phyloP scores from a whole-genome alignment of 2,797 vertebrate species.

The Percopsis omiscomaycus region DNA sequence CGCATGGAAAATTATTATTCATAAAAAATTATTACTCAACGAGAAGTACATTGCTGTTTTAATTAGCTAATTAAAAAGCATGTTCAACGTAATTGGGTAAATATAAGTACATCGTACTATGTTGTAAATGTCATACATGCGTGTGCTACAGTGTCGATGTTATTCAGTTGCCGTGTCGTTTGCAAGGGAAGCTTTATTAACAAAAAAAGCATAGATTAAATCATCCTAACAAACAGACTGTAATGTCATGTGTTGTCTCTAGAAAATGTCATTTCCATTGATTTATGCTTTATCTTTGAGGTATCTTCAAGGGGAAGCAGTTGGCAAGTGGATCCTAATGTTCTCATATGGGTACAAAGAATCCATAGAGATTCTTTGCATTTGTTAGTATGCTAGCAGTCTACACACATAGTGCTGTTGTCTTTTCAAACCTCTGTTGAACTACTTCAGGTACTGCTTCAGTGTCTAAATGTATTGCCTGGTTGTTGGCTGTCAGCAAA shows the following conservation, averaged over 20 bases:
- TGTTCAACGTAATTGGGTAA: constrained; percentile 13
- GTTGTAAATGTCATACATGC: neutral
- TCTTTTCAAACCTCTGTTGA: constrained; percentile 6
- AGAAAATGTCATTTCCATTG: constrained; percentile 12
- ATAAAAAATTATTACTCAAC: constrained; percentile 7
- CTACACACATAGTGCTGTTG: neutral
- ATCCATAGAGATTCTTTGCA: too few species aligned
- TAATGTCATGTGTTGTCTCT: constrained; percentile 23
- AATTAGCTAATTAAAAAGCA: constrained; percentile 28
- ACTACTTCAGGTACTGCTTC: neutral
- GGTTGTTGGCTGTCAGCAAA: too few species aligned
- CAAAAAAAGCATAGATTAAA: constrained; percentile 12
- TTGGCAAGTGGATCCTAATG: neutral
- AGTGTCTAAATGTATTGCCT: too few species aligned
- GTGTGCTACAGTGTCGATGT: constrained; percentile 7
- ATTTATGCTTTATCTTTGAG: constrained; percentile 13
- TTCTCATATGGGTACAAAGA: neutral
- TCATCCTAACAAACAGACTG: constrained; percentile 36
- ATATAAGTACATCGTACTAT: constrained; percentile 8
- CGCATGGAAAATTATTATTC: constrained; percentile 1
- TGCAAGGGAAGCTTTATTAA: constrained; percentile 26
- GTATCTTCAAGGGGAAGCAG: constrained; percentile 11
- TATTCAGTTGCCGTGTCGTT: constrained; percentile 13
- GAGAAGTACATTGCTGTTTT: constrained; percentile 25
- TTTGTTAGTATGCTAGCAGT: too few species aligned